Conservation (phyloP, 2,797 vertebrate species). For the Chromis chromis region DNA sequence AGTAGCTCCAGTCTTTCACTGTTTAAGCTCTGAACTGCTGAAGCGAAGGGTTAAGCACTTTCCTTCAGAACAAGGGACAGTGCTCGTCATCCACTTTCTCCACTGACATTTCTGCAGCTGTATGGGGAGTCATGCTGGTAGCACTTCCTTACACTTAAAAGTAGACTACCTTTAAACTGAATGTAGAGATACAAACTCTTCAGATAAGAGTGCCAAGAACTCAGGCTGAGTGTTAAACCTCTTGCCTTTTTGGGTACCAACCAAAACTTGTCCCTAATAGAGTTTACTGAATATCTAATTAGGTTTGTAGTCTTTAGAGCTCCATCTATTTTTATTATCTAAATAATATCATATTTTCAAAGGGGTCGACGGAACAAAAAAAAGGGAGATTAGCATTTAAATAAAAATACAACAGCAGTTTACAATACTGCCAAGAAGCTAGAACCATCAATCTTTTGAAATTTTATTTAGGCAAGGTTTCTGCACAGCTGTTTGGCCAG, state of each 20-base stretch:
- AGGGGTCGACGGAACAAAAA: too few species aligned
- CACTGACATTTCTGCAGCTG: background rate
- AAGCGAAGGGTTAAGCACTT: conserved; percentile 31
- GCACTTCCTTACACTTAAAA: background rate
- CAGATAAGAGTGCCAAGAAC: background rate
- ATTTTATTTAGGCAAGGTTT: background rate
- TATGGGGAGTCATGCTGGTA: background rate
- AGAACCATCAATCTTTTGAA: background rate
- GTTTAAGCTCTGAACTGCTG: conserved; percentile 25
- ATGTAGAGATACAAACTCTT: background rate
- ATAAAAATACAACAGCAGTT: background rate
- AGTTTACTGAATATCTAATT: too few species aligned
- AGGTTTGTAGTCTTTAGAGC: too few species aligned
- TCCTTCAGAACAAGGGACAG: background rate
- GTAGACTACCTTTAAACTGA: background rate
- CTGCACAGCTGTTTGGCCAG: background rate
- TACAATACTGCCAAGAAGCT: too few species aligned
- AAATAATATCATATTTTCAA: background rate
- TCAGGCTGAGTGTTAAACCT: too few species aligned
- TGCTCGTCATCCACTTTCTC: conserved; percentile 36
- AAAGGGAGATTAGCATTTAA: background rate
- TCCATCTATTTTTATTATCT: background rate
- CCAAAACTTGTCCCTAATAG: too few species aligned
- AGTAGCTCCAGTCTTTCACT: conserved; percentile 10
- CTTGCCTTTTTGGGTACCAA: too few species aligned